Base-by-base conservation (phyloP, 2,113 vertebrate species). In the Etheostoma cragini region DNA sequence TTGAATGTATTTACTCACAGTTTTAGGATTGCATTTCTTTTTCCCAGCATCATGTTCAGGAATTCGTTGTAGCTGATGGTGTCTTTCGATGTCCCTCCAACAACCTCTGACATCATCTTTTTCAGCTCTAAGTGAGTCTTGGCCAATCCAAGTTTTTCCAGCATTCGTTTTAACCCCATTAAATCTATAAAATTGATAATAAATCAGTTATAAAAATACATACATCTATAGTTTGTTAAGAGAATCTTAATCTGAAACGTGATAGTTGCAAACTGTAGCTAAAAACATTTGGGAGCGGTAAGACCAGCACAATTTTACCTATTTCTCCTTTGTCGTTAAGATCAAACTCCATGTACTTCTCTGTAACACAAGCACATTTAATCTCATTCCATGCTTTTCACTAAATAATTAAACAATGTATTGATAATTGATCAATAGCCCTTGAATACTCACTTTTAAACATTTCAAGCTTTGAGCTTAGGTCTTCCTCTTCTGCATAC, bases 291-390 rank as follows among this genome's bases (percentile, higher is more conserved):
- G 3, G 46, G 5, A 33, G 7, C 17, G 47, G 24, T 35, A 46
- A 35, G 3, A 24, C 2, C 10, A 8, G 13, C 76, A n/a, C 2
- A 30, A 0, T 19, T 54, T 87, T 91, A 97, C 96, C 96, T n/a
- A 97, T 95, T 14, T 96, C 96, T 71, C 96, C 96, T 5, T 96
- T 90, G 88, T 95, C 94, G 4, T 96, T 96, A 4, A 95, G 94
- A 89, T 97, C 96, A 88, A 97, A 96, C 61, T 97, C 96, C 96
- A 96, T 94, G 86, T 96, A 97, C 88, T 96, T 96, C 38, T 93
- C 96, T 97, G 88, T n/a, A 92, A 93, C 22, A 30, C 17, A 87
- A 87, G n/a, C 14, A 82, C 57, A 82, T 38, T 26, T 11, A 38
- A n/a, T 74, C 0, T 53, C 6, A 71, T 42, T 68, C 0, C 1